Base-by-base conservation (phyloP, 2,888 invertebrate genomes). In the Limnephilus lunatus region DNA sequence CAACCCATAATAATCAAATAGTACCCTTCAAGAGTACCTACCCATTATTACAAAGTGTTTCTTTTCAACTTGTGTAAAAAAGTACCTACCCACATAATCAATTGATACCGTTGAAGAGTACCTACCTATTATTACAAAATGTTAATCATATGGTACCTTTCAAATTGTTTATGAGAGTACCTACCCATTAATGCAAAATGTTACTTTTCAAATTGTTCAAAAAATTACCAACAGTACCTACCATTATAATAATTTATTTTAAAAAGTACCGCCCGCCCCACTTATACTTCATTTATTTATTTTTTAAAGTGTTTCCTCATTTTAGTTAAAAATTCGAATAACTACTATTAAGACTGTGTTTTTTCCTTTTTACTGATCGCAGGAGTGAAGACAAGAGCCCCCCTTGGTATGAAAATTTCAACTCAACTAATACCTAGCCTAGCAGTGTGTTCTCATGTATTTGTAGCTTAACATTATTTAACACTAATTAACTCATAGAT, bases 301-400 rank as follows among this genome's bases (percentile, higher is more conserved):
- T 68, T 68, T 68, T 25, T 19, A 19, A 25, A 68, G 53, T 68
- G 4, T 25, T 68, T n/a, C 1, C 68, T 25, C 3, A 9, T 68
- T 68, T 68, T 68, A 25, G 68, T 68, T 68, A n/a, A 25, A 68
- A 68, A 68, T 68, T n/a, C 25, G 68, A 68, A 68, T 68, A 68
- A 68, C 68, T 68, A n/a, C 53, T 53, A 53, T 53, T 32, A 83
- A 25, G 83, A 35, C 35, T 83, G 83, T 83, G 83, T 83, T 83
- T 86, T 85, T 86, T 86, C 44, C 86, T 86, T 86, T 39, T 44
- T n/a, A 44, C 83, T 68, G 35, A 81, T 83, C 91, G 44, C 91
- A 91, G 91, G 91, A 91, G 32, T 83, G 48, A 89, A 89, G 53
- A 88, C 82, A 35, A 81, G 83, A 89, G 91, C 83, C 88, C 53